phyloP scores from a whole-genome alignment of 2,797 vertebrate species.

The Lerista edwardsae region DNA sequence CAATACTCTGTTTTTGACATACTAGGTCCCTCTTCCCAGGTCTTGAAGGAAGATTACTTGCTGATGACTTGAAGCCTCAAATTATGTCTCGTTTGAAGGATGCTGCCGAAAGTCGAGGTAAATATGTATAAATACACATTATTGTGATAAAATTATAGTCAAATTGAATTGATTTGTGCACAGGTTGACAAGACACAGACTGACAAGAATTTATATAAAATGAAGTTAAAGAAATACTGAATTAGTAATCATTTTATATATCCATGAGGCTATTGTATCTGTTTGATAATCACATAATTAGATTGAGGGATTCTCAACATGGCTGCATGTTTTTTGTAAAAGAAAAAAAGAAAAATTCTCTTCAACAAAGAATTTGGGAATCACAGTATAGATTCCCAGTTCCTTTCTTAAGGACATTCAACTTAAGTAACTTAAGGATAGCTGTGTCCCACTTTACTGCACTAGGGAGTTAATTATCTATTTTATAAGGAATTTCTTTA shows the following conservation, averaged over 20 bases:
- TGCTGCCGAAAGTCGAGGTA: constrained; percentile 95
- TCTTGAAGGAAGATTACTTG: constrained; percentile 90
- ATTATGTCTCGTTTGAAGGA: constrained; percentile 89
- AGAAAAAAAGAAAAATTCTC: no score
- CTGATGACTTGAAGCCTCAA: constrained; percentile 87
- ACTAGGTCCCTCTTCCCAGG: constrained; percentile 92
- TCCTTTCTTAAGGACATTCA: no score
- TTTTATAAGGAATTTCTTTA: no score
- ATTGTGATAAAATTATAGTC: neutral
- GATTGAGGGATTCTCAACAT: neutral
- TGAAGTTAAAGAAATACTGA: neutral
- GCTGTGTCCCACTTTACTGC: no score
- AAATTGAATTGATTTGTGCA: neutral
- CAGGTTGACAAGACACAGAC: neutral
- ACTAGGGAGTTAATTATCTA: no score
- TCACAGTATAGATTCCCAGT: no score
- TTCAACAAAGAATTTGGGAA: no score
- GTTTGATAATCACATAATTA: neutral
- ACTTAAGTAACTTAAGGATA: no score
- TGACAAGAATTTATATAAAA: neutral
- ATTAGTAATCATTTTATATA: neutral
- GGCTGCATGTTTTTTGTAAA: no score
- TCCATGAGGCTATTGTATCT: neutral
- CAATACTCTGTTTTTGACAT: constrained; percentile 35
- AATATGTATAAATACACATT: constrained; percentile 38